Conservation (phyloP, 2,888 invertebrate genomes). For the Microdon myrmicae region DNA sequence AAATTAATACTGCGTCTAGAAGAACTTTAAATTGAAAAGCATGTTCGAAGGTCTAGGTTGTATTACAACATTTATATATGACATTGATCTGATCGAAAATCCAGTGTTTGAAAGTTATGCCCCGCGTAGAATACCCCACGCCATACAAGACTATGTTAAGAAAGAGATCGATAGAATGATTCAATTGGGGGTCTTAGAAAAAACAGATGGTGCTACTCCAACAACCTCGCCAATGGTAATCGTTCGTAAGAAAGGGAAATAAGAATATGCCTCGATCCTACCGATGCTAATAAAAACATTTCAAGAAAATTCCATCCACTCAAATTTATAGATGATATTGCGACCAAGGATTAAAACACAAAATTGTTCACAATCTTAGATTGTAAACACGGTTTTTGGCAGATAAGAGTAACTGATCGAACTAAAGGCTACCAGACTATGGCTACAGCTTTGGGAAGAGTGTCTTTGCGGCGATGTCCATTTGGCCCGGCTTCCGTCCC, state of each 20-base stretch:
- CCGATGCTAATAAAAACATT: slow-evolving; percentile 23
- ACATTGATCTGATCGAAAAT: slow-evolving; percentile 17
- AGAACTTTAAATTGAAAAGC: slow-evolving; percentile 15
- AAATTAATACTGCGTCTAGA: slow-evolving; percentile 24
- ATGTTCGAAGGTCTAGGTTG: slow-evolving; percentile 34
- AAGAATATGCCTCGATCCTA: slow-evolving; percentile 17
- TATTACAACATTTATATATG: slow-evolving; percentile 25
- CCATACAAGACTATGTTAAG: slow-evolving; percentile 11
- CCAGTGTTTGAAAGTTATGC: slow-evolving; percentile 15
- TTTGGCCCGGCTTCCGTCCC: slow-evolving; percentile 21
- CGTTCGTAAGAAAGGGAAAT: slow-evolving; percentile 17
- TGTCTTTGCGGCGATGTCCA: slow-evolving; percentile 17
- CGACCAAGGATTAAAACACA: no score
- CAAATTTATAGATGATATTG: slow-evolving; percentile 15
- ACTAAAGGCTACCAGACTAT: slow-evolving; percentile 45
- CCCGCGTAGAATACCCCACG: slow-evolving; percentile 14
- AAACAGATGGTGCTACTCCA: slow-evolving; percentile 14
- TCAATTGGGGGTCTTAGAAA: slow-evolving; percentile 3
- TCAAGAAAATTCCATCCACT: slow-evolving; percentile 19
- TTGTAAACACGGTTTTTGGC: slow-evolving; percentile 43
- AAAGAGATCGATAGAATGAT: slow-evolving; percentile 20
- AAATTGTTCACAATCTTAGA: slow-evolving; percentile 34
- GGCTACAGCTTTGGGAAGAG: slow-evolving; percentile 34
- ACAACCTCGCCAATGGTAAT: slow-evolving; percentile 14
- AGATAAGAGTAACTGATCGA: slow-evolving; percentile 39